phyloP scores from a whole-genome alignment of 1,140 invertebrate genomes.

The Nixonia krombeini region DNA sequence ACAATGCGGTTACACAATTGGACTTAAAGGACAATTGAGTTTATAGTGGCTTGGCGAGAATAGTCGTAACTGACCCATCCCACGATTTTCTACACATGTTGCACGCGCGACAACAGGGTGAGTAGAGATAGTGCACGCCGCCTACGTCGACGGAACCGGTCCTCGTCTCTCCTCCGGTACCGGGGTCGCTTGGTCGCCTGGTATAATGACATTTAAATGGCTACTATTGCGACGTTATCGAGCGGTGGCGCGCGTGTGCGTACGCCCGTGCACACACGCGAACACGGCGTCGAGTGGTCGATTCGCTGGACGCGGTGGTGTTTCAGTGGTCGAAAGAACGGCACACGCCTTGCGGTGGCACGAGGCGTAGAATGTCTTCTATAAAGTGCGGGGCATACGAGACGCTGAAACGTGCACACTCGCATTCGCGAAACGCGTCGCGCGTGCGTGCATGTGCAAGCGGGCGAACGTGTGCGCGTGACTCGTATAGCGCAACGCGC shows the following conservation, averaged over 20 bases:
- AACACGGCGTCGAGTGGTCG: conserved; percentile 5
- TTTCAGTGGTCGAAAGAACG: conserved; percentile 37
- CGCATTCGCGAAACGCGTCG: no score
- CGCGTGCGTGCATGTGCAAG: no score
- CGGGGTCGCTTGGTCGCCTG: conserved; percentile 35
- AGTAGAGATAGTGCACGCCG: conserved; percentile 37
- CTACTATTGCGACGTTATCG: conserved; percentile 47
- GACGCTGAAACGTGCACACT: background rate
- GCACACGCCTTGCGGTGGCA: conserved; percentile 45
- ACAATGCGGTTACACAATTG: no score
- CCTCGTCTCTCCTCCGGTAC: conserved; percentile 1
- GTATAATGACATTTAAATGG: conserved; percentile 51
- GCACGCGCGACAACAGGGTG: conserved; percentile 9
- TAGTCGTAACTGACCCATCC: background rate
- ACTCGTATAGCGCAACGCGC: conserved; percentile 5
- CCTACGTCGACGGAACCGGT: conserved; percentile 42
- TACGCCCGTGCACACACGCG: background rate
- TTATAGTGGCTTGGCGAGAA: no score
- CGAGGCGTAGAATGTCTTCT: conserved; percentile 25
- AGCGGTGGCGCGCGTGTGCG: conserved; percentile 19
- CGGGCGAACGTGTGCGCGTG: conserved; percentile 1
- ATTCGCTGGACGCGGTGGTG: conserved; percentile 20
- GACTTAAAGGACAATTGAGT: no score
- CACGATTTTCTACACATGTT: background rate
- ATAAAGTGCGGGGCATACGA: background rate